phyloP scores from a whole-genome alignment of 2,888 invertebrate species.

The Listrodromus nycthemerus region DNA sequence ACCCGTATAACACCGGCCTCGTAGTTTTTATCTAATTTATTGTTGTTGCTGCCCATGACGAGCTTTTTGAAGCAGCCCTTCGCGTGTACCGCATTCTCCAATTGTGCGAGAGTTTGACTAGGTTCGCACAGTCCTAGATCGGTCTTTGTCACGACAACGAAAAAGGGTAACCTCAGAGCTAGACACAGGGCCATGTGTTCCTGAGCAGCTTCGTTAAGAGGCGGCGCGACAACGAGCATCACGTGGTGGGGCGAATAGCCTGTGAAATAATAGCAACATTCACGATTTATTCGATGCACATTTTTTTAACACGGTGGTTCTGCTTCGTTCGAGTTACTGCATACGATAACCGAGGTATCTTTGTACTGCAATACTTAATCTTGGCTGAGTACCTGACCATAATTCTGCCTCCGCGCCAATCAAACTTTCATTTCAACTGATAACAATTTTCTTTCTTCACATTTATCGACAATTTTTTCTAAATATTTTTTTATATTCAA shows the following conservation, averaged over 20 bases:
- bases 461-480: background rate
- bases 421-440: too few species aligned
- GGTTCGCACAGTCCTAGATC: constrained; percentile 89
- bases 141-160: constrained; percentile 96
- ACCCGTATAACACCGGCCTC: constrained; percentile 88
- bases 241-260: constrained; percentile 97
- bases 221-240: constrained; percentile 88
- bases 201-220: constrained; percentile 85
- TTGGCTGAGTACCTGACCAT: too few species aligned
- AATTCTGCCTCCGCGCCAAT: too few species aligned
- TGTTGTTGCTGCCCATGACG: constrained; percentile 73
- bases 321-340: too few species aligned
- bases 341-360: too few species aligned
- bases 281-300: too few species aligned
- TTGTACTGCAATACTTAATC: too few species aligned
- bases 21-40: constrained; percentile 70
- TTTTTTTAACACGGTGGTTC: too few species aligned
- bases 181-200: constrained; percentile 95
- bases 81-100: constrained; percentile 77
- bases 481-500: too few species aligned
- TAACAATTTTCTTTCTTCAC: too few species aligned
- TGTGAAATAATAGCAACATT: constrained; percentile 50
- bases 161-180: constrained; percentile 94
- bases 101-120: constrained; percentile 78
- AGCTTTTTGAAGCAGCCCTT: constrained; percentile 81